Evolutionary conservation across 2,888 invertebrate genomes (phyloP), one percentile per base, ranked within the genome.

Genomic region (Apantesis nais): DNA sequence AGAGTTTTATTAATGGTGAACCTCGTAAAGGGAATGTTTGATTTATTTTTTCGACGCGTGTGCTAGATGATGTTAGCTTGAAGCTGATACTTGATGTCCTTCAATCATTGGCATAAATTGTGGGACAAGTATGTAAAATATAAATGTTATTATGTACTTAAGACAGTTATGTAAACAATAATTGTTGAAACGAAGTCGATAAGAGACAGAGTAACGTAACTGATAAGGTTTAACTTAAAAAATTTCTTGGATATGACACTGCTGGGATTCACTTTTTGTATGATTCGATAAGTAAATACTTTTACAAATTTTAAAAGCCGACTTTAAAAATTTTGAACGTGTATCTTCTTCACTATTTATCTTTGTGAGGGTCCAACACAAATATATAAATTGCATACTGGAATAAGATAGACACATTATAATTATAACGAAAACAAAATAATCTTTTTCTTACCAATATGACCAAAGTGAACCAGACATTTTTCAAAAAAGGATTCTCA

Each of bases 1-100:
- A 93, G 91, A 93, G 93, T 94, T 94, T 93, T 95, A 94, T 95
- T 95, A 93, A 94, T 95, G 93, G 94, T 94, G 90, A 93, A 93
- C 93, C 92, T 95, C 91, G 88, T 86, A 89, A 87, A 88, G 89
- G 89, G 93, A 90, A 90, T 86, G 90, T 91, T 90, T 95, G 94
- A 95, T 95, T 94, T 95, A 95, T 95, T 93, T 93, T 95, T 94
- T 95, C 93, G 94, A 94, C 95, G 94, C 95, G 95, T 94, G 95
- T 94, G 87, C 92, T 89, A 81, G 83, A 83, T 86, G 87, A 83
- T 86, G 87, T 83, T 86, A 85, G 85, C 12, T 55, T 58, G 58
- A 58, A 16, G 48, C 48, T 11, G n/a, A 58, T 58, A 58, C 85
- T 88, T 90, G 90, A 90, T 90, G 85, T 87, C 83, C 90, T 92